These are phyloP conservation scores for Ceyx cyanopectus DNA, from an alignment of 2,113 vertebrate genomes.

Conservation along the genomic window DNA sequence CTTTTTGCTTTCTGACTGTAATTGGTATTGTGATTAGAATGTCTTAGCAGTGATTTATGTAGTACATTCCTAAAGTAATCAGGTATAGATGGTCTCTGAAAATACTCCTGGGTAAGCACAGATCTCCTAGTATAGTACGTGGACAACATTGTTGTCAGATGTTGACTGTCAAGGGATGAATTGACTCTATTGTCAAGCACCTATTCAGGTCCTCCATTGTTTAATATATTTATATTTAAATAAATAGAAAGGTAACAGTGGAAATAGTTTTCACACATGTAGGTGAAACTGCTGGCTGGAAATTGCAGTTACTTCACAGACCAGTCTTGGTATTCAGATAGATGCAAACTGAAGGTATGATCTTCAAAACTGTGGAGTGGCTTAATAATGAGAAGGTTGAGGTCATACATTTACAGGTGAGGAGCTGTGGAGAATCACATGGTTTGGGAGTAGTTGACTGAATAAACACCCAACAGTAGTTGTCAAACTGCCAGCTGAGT, in stretches of 20 bases:
- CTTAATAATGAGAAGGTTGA: neutral
- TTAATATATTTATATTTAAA: neutral
- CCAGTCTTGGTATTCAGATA: neutral
- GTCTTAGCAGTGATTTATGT: neutral
- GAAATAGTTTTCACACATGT: neutral
- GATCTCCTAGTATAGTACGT: too few species aligned
- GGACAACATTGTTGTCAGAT: neutral
- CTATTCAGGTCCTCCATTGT: neutral
- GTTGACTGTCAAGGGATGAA: neutral
- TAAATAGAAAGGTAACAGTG: neutral
- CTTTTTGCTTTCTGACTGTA: neutral
- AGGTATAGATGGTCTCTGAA: neutral
- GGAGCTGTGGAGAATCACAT: neutral
- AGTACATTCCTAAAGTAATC: neutral
- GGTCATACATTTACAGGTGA: neutral
- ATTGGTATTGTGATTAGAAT: neutral
- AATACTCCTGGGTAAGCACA: neutral
- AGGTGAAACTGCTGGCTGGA: neutral
- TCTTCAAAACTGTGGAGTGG: neutral
- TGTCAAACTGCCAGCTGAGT: neutral
- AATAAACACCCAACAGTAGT: neutral
- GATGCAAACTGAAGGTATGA: accelerated
- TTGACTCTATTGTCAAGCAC: neutral
- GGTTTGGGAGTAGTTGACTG: neutral
- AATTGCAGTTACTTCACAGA: neutral